Percentiles rank a stretch among this genome's conserved stretches.
Conservation (phyloP, 1,140 invertebrate species). For the Macrobrachium nipponense region DNA sequence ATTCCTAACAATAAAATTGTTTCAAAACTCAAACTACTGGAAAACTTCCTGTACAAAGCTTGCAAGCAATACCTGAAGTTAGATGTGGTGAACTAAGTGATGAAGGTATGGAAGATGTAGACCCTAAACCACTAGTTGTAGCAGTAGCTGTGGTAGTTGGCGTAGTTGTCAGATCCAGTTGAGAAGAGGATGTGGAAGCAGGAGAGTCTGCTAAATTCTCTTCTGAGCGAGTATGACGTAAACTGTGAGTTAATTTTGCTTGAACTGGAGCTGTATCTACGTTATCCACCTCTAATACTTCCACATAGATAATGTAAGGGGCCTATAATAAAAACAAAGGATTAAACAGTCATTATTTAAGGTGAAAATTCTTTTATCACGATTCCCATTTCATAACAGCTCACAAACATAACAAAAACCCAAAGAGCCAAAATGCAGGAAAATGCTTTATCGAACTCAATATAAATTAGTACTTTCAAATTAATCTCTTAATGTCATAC, state of each 20-base stretch:
- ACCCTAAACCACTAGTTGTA: slow-evolving; percentile 60
- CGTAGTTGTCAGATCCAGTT: slow-evolving; percentile 54
- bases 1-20: too few species aligned
- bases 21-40: too few species aligned
- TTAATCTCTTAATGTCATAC: neutral
- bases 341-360: slow-evolving; percentile 25
- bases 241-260: slow-evolving; percentile 78
- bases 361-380: neutral
- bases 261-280: slow-evolving; percentile 83
- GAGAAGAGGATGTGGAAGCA: slow-evolving; percentile 65
- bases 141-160: slow-evolving; percentile 52
- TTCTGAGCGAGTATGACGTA: slow-evolving; percentile 93
- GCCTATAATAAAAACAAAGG: slow-evolving; percentile 74
- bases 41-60: too few species aligned
- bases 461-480: neutral
- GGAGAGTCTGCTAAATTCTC: slow-evolving; percentile 80
- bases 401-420: too few species aligned
- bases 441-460: neutral
- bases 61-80: slow-evolving; percentile 45
- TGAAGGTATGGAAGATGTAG: slow-evolving; percentile 63
- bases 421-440: too few species aligned
- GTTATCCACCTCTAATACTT: slow-evolving; percentile 93
- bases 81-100: slow-evolving; percentile 64
- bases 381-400: neutral
- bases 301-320: slow-evolving; percentile 97